These are phyloP conservation scores for Drosophila teissieri DNA, from an alignment of 1,140 invertebrate genomes.

Conservation along the genomic window DNA sequence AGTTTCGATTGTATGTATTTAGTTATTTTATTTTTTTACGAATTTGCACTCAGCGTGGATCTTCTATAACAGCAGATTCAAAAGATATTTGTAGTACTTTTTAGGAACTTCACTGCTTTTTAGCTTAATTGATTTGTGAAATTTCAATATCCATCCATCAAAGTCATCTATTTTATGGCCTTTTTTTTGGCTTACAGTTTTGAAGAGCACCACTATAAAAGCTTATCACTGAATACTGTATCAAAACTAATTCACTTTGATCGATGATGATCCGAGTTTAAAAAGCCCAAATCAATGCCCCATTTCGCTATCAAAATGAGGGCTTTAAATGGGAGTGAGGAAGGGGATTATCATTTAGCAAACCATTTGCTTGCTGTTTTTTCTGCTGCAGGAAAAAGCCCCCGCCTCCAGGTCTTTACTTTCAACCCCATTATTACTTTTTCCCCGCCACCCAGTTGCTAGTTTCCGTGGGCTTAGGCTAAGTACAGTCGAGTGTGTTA, in stretches of 20 bases:
- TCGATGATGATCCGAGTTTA: slow-evolving; percentile 26
- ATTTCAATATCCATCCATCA: background rate
- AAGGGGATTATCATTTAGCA: slow-evolving; percentile 41
- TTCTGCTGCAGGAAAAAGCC: background rate
- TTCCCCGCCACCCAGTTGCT: background rate
- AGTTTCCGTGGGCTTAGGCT: slow-evolving; percentile 44
- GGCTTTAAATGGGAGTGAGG: background rate
- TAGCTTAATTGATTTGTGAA: background rate
- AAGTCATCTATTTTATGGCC: background rate
- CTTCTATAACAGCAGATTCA: too few relatives aligned
- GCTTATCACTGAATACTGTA: background rate
- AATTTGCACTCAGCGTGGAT: background rate
- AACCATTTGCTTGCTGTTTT: slow-evolving; percentile 19
- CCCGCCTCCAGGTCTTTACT: background rate
- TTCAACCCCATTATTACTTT: slow-evolving; percentile 1
- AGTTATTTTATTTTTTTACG: background rate
- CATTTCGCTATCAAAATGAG: slow-evolving; percentile 1
- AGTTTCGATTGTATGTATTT: background rate
- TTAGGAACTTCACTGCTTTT: too few relatives aligned
- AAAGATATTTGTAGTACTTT: too few relatives aligned
- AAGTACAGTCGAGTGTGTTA: slow-evolving; percentile 49
- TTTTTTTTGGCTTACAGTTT: background rate
- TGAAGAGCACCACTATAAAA: background rate
- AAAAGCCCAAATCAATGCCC: background rate
- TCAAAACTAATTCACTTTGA: slow-evolving; percentile 17